These are phyloP conservation scores for Heterotis niloticus DNA, from an alignment of 2,113 vertebrate species.

Conservation along the genomic window DNA sequence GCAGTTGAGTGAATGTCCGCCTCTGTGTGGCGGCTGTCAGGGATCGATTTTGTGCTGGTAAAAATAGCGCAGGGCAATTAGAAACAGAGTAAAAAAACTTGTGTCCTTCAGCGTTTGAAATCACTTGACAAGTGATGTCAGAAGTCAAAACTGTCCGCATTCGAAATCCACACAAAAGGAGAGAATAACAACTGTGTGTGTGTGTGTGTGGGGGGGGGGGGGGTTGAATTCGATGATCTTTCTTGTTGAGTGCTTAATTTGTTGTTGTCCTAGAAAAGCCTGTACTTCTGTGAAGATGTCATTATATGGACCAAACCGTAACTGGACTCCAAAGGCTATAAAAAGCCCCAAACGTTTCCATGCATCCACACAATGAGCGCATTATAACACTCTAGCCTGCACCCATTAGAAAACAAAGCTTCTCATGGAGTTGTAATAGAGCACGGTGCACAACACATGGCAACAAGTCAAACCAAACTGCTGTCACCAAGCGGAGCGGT, in stretches of 20 bases:
- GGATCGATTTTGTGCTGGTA: too few species aligned
- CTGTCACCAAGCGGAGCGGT: neutral
- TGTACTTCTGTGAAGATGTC: constrained; percentile 11
- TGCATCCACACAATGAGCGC: constrained; percentile 13
- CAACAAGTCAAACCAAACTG: constrained; percentile 9
- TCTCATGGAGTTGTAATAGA: neutral
- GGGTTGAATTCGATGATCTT: too few species aligned
- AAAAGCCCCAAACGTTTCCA: constrained; percentile 21
- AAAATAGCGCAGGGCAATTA: too few species aligned
- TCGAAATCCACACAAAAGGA: neutral
- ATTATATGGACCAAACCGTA: neutral
- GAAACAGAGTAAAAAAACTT: neutral
- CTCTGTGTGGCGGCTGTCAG: too few species aligned
- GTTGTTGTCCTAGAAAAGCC: constrained; percentile 5
- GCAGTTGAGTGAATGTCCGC: too few species aligned
- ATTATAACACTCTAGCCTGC: constrained; percentile 3
- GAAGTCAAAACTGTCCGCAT: constrained; percentile 1
- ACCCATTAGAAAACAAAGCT: neutral
- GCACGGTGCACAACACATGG: constrained; percentile 1
- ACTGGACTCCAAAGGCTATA: constrained; percentile 2
- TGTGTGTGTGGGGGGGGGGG: too few species aligned
- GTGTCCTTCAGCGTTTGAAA: neutral
- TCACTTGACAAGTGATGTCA: neutral
- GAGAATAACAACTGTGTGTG: too few species aligned
- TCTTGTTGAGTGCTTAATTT: neutral